A percentile compares a stretch with the other conserved stretches of the same genome.
phyloP scores from a whole-genome alignment of 1,140 invertebrate species.

The Latrodectus geometricus region DNA sequence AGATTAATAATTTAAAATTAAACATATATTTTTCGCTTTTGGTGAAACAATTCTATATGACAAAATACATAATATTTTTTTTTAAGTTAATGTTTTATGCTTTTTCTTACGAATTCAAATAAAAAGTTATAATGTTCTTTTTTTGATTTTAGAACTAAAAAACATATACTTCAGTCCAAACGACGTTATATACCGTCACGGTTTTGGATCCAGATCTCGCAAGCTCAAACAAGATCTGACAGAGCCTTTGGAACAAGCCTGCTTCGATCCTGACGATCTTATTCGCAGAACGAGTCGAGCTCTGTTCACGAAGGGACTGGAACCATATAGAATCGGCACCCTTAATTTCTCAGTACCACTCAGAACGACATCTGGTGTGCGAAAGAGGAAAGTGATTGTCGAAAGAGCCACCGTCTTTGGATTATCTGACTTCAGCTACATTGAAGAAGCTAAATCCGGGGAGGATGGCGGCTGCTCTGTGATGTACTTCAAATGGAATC shows the following conservation, averaged over 20 bases:
- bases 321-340: not conserved
- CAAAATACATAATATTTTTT: too few species aligned
- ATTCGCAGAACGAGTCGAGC: not conserved
- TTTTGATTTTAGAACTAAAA: not conserved
- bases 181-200: not conserved
- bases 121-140: too few species aligned
- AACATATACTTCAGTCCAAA: not conserved
- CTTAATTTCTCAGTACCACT: conserved; percentile 1
- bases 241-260: not conserved
- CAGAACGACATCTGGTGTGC: not conserved
- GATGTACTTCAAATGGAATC: conserved; percentile 11
- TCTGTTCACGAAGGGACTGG: not conserved
- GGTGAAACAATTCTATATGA: too few species aligned
- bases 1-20: too few species aligned
- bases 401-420: conserved; percentile 1
- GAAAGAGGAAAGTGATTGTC: conserved; percentile 1
- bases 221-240: not conserved
- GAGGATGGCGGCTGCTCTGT: not conserved
- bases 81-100: too few species aligned
- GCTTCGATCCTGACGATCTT: not conserved
- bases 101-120: not conserved
- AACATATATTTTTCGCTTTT: too few species aligned
- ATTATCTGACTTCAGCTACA: conserved; percentile 5
- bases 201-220: not conserved
- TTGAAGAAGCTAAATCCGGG: not conserved